A percentile compares a stretch with the other conserved stretches of the same genome.
phyloP scores from a whole-genome alignment of 2,797 vertebrate species.

The Echiichthys vipera region DNA sequence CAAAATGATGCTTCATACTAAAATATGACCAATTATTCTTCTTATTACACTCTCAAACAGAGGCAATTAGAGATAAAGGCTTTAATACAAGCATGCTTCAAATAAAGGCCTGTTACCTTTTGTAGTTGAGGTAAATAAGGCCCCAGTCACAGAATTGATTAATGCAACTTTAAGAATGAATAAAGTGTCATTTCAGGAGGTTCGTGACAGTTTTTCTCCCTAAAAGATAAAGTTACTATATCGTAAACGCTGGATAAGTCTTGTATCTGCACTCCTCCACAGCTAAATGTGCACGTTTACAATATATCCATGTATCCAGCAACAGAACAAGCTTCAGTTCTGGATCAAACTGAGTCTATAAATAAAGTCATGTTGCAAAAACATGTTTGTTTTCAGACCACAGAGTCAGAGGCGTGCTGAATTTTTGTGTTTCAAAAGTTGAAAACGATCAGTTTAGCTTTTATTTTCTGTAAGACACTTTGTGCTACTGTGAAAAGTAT shows the following conservation, averaged over 20 bases:
- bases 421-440: constrained; percentile 12
- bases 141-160: too few species aligned
- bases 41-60: too few species aligned
- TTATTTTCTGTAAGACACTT: too few species aligned
- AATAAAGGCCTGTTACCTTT: too few species aligned
- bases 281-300: background rate
- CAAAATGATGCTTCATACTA: too few species aligned
- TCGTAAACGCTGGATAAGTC: background rate
- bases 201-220: background rate
- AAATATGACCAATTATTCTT: too few species aligned
- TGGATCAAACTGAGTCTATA: constrained; percentile 6
- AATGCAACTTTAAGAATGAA: background rate
- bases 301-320: background rate
- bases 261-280: background rate
- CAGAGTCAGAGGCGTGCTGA: background rate
- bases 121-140: too few species aligned
- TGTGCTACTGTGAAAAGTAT: too few species aligned
- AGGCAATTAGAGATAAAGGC: too few species aligned
- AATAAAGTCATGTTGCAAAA: constrained; percentile 37
- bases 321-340: constrained; percentile 20
- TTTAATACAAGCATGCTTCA: too few species aligned
- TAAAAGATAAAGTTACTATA: background rate
- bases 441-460: too few species aligned
- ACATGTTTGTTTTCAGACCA: background rate
- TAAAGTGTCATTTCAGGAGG: background rate